Base-by-base conservation (phyloP, 2,888 invertebrate genomes). In the Noctua fimbriata region DNA sequence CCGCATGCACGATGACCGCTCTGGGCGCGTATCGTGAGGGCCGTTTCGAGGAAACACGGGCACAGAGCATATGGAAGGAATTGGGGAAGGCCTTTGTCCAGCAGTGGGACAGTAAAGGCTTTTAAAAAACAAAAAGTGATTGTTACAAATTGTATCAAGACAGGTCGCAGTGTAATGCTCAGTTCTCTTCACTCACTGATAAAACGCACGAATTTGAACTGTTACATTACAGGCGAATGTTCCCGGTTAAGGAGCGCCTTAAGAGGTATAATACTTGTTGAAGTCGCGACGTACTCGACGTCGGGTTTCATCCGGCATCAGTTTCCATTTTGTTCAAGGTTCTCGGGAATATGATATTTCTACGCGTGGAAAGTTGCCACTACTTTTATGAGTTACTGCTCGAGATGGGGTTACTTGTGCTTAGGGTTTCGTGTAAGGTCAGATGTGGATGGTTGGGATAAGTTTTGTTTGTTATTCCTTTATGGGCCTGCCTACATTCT, bases 291-390 rank as follows among this genome's bases (percentile, higher is more conserved):
- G 28, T 49, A 58, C 47, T 49, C 66, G 72, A 63, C 60, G 65
- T 76, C 72, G 47, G 41, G 60, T 86, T 87, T 75, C 63, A 82
- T 80, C 76, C 86, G 70, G 86, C 67, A 79, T 81, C 71, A 67
- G 78, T 73, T 81, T 69, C 65, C 74, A 76, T 80, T 74, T 69
- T 70, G 52, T 78, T 73, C 75, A 73, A 83, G 78, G 78, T 81
- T 77, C 70, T 47, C 60, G 41, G 32, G 52, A 73, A 87, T 70
- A 74, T 70, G 76, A 87, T 82, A 82, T 84, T 87, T 70, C 47
- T 55, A 49, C 58, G 44, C n/a, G 72, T 69, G n/a, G 41, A 65
- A 69, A 74, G 60, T 76, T 83, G 47, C 36, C 44, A 55, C 73
- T 41, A 69, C 60, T 71, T 79, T 75, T 78, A 58, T 69, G 49